Conservation (phyloP, 92 coral and sea anemone species). For the Pocillopora meandrina region DNA sequence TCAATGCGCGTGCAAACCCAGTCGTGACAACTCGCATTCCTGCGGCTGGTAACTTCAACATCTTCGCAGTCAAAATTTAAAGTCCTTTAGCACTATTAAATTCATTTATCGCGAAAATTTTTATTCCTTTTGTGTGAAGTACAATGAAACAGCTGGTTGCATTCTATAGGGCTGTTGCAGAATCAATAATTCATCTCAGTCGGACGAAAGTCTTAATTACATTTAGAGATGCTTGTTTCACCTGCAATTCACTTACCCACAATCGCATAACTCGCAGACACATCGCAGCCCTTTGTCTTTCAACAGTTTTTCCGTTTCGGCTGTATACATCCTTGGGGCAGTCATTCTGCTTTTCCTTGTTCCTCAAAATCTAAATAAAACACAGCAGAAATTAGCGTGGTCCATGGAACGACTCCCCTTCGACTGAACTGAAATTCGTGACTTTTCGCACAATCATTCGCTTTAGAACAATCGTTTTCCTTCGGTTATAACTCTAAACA, state of each 20-base stretch:
- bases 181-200: not conserved
- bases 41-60: too few relatives aligned
- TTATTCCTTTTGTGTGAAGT: not conserved
- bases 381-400: not conserved
- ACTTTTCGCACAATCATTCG: slow-evolving; percentile 11
- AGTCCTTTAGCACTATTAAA: not conserved
- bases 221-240: not conserved
- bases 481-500: not conserved
- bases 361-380: slow-evolving; percentile 1
- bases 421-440: slow-evolving; percentile 1
- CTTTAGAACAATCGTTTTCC: not conserved
- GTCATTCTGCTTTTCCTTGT: slow-evolving; percentile 41
- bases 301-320: slow-evolving; percentile 81
- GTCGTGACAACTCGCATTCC: too few relatives aligned
- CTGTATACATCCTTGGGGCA: slow-evolving; percentile 71
- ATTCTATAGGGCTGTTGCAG: not conserved
- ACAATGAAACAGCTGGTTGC: slow-evolving; percentile 15
- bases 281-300: slow-evolving; percentile 85
- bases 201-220: too few relatives aligned
- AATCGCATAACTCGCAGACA: slow-evolving; percentile 94
- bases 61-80: not conserved
- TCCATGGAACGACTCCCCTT: not conserved
- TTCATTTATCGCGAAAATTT: not conserved
- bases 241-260: slow-evolving; percentile 77
- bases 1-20: too few relatives aligned